Percentiles rank a stretch among this genome's conserved stretches.
Conservation (phyloP, 2,888 invertebrate species). For the Lordiphosa fenestrarum region DNA sequence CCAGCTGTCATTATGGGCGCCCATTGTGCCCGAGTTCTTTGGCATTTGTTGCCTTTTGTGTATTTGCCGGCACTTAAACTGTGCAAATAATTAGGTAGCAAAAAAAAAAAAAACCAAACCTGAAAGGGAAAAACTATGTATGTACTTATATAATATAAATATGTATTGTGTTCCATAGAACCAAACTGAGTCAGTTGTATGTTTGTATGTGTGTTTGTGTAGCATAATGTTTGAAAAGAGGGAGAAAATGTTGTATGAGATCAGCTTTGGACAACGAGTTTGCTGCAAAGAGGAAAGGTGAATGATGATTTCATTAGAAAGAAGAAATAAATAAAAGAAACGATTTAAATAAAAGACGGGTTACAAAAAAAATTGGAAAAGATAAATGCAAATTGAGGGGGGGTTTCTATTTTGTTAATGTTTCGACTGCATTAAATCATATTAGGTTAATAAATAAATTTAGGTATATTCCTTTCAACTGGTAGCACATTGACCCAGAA, state of each 20-base stretch:
- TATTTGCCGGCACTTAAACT: conserved; percentile 49
- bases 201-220: conserved; percentile 4
- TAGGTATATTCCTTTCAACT: too few species aligned
- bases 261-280: conserved; percentile 21
- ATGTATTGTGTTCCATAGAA: neutral
- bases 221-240: conserved; percentile 14
- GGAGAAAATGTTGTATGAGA: conserved; percentile 31
- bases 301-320: conserved; percentile 4
- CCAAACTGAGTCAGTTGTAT: conserved; percentile 19
- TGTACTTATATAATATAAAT: neutral
- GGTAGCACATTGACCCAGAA: too few species aligned
- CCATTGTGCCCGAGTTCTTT: conserved; percentile 41
- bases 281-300: conserved; percentile 2
- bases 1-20: conserved; percentile 48
- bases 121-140: conserved; percentile 11
- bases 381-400: too few species aligned
- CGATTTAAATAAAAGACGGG: neutral
- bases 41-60: conserved; percentile 15
- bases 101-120: conserved; percentile 20
- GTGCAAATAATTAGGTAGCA: conserved; percentile 66
- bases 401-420: too few species aligned
- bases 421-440: too few species aligned
- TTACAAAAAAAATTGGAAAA: neutral
- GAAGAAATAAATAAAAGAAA: neutral
- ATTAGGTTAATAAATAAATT: too few species aligned